Evolutionary conservation across 1,140 invertebrate genomes (phyloP), one percentile per base, ranked within the genome.

Genomic region (Pollicipes pollicipes): DNA sequence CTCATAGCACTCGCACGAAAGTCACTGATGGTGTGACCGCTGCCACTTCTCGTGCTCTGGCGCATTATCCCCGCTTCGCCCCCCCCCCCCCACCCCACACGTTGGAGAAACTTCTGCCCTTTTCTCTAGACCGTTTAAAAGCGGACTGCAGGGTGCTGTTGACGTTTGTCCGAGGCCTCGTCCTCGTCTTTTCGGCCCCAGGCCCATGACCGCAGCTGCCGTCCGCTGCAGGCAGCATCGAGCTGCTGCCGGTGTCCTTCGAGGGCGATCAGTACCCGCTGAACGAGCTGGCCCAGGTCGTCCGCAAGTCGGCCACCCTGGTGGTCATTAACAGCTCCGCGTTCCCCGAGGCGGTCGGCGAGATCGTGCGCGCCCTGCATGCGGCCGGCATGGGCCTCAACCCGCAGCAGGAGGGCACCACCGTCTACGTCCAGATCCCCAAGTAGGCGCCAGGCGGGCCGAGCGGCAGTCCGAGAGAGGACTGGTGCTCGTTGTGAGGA

Each of bases 351-450:
- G 88, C 87, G 13, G 88, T 92, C 74, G 87, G 88, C 66, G 82
- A 85, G 75, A 88, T 90, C 21, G 73, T 95, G 29, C 86, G 88
- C 75, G 85, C 88, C 8, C 84, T 97, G 31, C 75, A 81, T 31
- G 85, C 84, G 66, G 92, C 91, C 73, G 91, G 91, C 68, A 86
- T 97, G 83, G 95, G 95, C 79, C 81, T 97, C 31, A 96, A 93
- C 83, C 93, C 94, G 0, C 93, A 97, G 78, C 91, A 95, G 80
- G 94, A 97, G 78, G 93, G 93, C 37, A 95, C 90, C 26, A 90
- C 87, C 1, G 78, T 97, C 66, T 95, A 87, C 81, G 83, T 97
- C 70, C 88, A 90, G 37, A 84, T 94, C 74, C 93, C 93, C 21
- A 95, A 93, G 88, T 90, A 84, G 83, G 81, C 78, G 68, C 28